phyloP scores from a whole-genome alignment of 2,797 vertebrate species.

The Melanogrammus aeglefinus region DNA sequence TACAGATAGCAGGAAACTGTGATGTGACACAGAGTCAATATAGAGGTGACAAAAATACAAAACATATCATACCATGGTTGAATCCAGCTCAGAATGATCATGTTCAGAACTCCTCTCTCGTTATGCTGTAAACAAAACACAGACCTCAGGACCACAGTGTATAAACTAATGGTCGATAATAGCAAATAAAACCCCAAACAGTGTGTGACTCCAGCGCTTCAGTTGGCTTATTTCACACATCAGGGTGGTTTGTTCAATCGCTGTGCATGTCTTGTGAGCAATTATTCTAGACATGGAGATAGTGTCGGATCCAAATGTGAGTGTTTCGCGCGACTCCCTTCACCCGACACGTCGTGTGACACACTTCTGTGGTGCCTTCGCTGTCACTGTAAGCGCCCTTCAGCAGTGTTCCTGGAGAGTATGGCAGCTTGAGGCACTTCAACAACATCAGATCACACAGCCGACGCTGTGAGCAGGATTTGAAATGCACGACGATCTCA shows the following conservation, averaged over 20 bases:
- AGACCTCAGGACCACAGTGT: not conserved
- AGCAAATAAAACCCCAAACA: not conserved
- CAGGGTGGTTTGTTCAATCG: not conserved
- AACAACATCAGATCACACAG: slow-evolving; percentile 38
- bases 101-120: not conserved
- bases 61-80: not conserved
- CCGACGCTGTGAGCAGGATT: not conserved
- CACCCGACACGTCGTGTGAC: not conserved
- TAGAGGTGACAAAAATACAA: not conserved
- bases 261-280: not conserved
- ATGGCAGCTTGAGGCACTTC: slow-evolving; percentile 61
- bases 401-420: not conserved
- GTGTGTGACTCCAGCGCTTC: not conserved
- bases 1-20: not conserved
- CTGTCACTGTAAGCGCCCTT: not conserved
- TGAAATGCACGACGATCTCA: not conserved
- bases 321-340: not conserved
- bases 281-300: not conserved
- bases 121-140: not conserved
- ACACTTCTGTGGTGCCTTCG: not conserved
- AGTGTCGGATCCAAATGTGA: not conserved
- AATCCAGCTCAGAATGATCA: not conserved
- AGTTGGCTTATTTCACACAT: not conserved
- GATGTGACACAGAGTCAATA: not conserved
- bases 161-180: not conserved